Evolutionary conservation across 2,888 invertebrate species (phyloP).

Genomic region (Microdon myrmicae): DNA sequence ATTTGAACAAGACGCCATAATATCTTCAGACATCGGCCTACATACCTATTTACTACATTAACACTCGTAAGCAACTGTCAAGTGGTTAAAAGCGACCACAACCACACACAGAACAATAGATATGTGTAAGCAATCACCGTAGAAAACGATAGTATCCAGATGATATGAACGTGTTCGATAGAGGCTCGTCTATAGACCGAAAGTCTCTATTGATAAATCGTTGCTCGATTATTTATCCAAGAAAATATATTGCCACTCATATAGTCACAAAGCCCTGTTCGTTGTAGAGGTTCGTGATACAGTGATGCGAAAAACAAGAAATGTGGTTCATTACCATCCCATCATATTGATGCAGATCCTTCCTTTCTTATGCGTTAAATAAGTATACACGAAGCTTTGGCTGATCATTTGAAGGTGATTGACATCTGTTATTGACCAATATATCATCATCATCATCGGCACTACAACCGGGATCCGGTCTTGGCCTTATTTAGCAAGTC

Average conservation of each 20-base stretch:
- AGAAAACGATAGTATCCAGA: too few species aligned
- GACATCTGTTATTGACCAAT: slow-evolving; percentile 17
- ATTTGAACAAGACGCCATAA: slow-evolving; percentile 21
- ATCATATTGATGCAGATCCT: too few species aligned
- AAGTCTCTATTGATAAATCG: slow-evolving; percentile 24
- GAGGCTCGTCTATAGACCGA: neutral
- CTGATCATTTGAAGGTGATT: too few species aligned
- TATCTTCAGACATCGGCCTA: slow-evolving; percentile 4
- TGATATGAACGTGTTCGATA: too few species aligned
- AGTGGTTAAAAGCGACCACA: slow-evolving; percentile 31
- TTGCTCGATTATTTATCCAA: slow-evolving; percentile 29
- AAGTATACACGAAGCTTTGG: too few species aligned
- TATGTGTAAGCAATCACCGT: too few species aligned
- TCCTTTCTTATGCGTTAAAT: too few species aligned
- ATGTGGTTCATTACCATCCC: neutral
- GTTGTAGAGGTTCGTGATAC: too few species aligned
- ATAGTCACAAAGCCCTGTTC: slow-evolving; percentile 12
- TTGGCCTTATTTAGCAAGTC: too few species aligned
- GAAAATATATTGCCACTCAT: slow-evolving; percentile 38
- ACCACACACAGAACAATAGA: slow-evolving; percentile 1
- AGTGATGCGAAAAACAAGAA: too few species aligned
- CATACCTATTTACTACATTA: neutral
- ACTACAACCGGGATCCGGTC: too few species aligned
- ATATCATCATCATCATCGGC: too few species aligned
- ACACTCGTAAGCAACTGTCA: slow-evolving; percentile 1